Percentiles rank a stretch among this genome's conserved stretches.
These are phyloP conservation scores for Catocala nupta DNA, from an alignment of 2,888 invertebrate genomes.

Conservation along the genomic window DNA sequence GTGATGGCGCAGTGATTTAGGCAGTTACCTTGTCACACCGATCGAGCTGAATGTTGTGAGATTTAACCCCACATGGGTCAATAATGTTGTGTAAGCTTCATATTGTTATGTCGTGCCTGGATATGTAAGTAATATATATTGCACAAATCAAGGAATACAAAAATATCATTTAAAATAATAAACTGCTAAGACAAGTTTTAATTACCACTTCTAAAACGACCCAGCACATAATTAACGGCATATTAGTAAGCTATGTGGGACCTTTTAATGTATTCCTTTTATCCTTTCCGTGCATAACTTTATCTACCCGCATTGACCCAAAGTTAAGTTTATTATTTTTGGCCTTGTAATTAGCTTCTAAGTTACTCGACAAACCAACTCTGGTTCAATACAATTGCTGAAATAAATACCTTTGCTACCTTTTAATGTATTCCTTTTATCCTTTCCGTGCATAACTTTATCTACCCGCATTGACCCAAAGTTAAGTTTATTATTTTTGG, in stretches of 20 bases:
- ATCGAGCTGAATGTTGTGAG: too few species aligned
- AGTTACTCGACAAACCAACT: neutral
- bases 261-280: slow-evolving; percentile 38
- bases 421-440: slow-evolving; percentile 39
- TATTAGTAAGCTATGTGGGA: slow-evolving; percentile 13
- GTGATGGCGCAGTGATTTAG: too few species aligned
- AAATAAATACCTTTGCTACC: slow-evolving; percentile 14
- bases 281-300: slow-evolving; percentile 29
- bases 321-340: slow-evolving; percentile 22
- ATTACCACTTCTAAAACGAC: too few species aligned
- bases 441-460: slow-evolving; percentile 28
- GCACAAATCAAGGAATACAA: too few species aligned
- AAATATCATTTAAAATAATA: too few species aligned
- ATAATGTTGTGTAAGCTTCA: too few species aligned
- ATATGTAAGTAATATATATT: too few species aligned
- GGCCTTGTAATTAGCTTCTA: slow-evolving; percentile 24
- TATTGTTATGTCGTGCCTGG: too few species aligned
- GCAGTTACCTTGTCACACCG: too few species aligned
- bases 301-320: slow-evolving; percentile 6
- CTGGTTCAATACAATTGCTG: neutral
- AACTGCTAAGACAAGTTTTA: too few species aligned
- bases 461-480: slow-evolving; percentile 12
- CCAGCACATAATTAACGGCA: slow-evolving; percentile 5
- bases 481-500: slow-evolving; percentile 20
- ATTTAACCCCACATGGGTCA: too few species aligned